A percentile compares a stretch with the other conserved stretches of the same genome.
Conservation (phyloP, 2,113 vertebrate species). For the Actenoides lindsayi region DNA sequence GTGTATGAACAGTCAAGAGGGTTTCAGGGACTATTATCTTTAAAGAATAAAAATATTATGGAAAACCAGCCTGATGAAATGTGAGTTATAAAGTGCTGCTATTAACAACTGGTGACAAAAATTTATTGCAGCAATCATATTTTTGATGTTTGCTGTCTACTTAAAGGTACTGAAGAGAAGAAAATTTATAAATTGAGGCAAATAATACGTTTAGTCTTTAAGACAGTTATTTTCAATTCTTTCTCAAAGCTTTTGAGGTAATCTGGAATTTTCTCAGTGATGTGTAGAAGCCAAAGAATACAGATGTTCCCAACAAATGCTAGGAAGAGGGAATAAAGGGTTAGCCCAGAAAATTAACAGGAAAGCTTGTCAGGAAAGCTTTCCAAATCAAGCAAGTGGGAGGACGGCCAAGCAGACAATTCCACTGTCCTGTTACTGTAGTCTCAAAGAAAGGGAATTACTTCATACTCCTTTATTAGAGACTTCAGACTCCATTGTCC, state of each 20-base stretch:
- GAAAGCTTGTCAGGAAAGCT: neutral
- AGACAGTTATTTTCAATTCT: neutral
- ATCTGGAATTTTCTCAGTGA: neutral
- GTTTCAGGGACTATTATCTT: neutral
- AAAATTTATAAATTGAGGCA: neutral
- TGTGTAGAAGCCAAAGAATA: neutral
- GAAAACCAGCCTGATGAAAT: neutral
- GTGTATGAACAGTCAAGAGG: accelerated
- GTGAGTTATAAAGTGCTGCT: neutral
- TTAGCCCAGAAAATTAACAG: neutral
- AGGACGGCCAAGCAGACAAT: neutral
- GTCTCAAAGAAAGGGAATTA: neutral
- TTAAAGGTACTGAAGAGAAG: neutral
- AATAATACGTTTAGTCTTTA: neutral
- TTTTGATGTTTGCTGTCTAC: neutral
- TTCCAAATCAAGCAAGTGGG: neutral
- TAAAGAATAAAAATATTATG: neutral
- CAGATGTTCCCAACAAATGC: neutral
- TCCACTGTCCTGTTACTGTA: neutral
- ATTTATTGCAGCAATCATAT: neutral
- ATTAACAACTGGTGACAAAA: neutral
- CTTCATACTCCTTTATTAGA: neutral
- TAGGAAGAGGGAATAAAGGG: neutral
- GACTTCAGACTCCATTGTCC: neutral
- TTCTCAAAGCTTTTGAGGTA: neutral